Evolutionary conservation across 2,888 invertebrate genomes (phyloP), one percentile per base, ranked within the genome.

Genomic region (Polymixis lichenea): DNA sequence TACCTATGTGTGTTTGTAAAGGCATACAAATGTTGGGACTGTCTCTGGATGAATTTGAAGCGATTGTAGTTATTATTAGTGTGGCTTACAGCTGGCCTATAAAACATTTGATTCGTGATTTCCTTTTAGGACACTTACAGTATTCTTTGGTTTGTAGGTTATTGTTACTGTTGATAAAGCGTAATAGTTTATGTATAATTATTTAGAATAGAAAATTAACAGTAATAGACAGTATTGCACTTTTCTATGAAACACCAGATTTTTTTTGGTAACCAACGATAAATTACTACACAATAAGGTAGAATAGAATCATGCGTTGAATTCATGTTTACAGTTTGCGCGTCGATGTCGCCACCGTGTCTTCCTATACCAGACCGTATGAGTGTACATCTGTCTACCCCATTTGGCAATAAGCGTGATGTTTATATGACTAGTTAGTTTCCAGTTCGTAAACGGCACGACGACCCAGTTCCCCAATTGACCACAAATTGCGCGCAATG

Each of bases 391-490:
- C 28, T 43, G 49, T 49, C n/a, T 66, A 67, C 32, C 32, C 55
- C 22, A 70, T 66, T 58, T 17, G 55, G 46, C 28, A 53, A 67
- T 56, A 66, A 70, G 43, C 49, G 15, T 81, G 28, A 51, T 75
- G 49, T 65, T 75, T 49, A 61, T 80, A 74, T 22, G 43, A 46
- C 72, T 67, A 82, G 82, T 70, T 73, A 64, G 49, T 68, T 17
- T 46, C 65, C 61, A 72, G 38, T 62, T 28, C 32, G 67, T 53
- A 69, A 64, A 51, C 70, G 67, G 60, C 68, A 77, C 73, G 28
- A 6, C 61, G 85, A 82, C 83, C 83, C 71, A 74, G 58, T 85
- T 83, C 68, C 68, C 60, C 76, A 83, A 83, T 83, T 83, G 83
- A 61, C 85, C 82, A 65, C 82, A 77, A 85, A 82, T 74, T 78